Conservation (phyloP, 1,140 invertebrate genomes). For the Megalonaias nervosa region DNA sequence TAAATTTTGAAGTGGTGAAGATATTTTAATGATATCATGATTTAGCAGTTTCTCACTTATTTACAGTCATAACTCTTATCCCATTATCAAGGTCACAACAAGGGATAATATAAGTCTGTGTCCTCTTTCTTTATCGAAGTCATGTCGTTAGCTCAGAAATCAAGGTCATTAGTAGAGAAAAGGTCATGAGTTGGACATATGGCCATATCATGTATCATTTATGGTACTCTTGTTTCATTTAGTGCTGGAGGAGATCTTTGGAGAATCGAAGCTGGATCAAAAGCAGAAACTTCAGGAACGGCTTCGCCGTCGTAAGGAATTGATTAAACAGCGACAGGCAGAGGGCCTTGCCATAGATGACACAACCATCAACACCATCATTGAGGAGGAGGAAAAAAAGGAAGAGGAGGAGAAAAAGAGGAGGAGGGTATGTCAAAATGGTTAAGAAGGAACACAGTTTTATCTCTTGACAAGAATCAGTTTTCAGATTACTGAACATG, state of each 20-base stretch:
- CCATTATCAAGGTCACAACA: too few relatives aligned
- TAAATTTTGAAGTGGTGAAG: too few relatives aligned
- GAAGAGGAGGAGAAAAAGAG: conserved; percentile 36
- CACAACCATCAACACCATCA: conserved; percentile 46
- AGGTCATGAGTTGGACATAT: neutral
- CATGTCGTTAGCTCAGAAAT: too few relatives aligned
- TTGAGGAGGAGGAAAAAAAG: conserved; percentile 50
- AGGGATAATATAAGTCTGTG: too few relatives aligned
- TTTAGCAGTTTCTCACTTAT: too few relatives aligned
- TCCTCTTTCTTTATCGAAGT: too few relatives aligned
- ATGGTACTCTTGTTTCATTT: neutral
- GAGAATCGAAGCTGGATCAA: conserved; percentile 49
- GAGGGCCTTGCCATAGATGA: conserved; percentile 58
- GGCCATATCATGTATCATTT: neutral
- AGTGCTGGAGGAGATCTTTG: conserved; percentile 49
- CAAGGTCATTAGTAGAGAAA: too few relatives aligned
- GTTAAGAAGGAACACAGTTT: neutral
- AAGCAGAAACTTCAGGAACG: conserved; percentile 47
- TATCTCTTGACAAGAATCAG: too few relatives aligned
- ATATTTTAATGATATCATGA: too few relatives aligned
- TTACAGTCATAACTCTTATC: too few relatives aligned
- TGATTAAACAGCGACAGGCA: conserved; percentile 54
- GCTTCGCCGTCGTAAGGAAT: conserved; percentile 37
- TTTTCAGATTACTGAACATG: too few relatives aligned
- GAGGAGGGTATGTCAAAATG: conserved; percentile 41